phyloP scores from a whole-genome alignment of 2,797 vertebrate species.

The Odontamblyopus rebecca region DNA sequence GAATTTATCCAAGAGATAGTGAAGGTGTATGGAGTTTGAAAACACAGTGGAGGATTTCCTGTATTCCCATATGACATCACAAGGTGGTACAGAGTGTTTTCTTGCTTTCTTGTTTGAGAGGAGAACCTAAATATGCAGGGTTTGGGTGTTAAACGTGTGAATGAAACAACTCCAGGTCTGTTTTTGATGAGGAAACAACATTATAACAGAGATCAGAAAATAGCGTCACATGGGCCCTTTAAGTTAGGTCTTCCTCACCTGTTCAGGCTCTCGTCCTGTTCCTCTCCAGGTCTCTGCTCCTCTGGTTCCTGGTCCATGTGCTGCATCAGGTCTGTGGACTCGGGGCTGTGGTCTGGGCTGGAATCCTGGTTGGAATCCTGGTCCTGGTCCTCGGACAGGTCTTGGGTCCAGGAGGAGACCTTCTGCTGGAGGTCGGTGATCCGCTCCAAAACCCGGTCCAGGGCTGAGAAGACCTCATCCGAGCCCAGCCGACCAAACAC shows the following conservation, averaged over 20 bases:
- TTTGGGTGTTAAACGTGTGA: too few relatives aligned
- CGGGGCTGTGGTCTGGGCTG: background rate
- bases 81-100: too few relatives aligned
- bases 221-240: too few relatives aligned
- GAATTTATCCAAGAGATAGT: too few relatives aligned
- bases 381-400: conserved; percentile 77
- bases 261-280: background rate
- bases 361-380: background rate
- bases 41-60: too few relatives aligned
- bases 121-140: too few relatives aligned
- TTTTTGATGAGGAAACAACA: too few relatives aligned
- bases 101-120: too few relatives aligned
- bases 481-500: conserved; percentile 50
- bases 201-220: too few relatives aligned
- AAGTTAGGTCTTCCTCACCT: background rate
- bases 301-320: background rate
- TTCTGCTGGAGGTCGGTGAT: conserved; percentile 82
- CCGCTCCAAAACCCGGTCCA: conserved; percentile 84
- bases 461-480: conserved; percentile 82
- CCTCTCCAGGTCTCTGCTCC: background rate
- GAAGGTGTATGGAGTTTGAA: too few relatives aligned
- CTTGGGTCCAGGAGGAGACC: conserved; percentile 84
- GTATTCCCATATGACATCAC: too few relatives aligned
- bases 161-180: too few relatives aligned
- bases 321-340: background rate